Conservation (phyloP, 2,113 vertebrate genomes). For the Rhegmatorhina hoffmannsi region DNA sequence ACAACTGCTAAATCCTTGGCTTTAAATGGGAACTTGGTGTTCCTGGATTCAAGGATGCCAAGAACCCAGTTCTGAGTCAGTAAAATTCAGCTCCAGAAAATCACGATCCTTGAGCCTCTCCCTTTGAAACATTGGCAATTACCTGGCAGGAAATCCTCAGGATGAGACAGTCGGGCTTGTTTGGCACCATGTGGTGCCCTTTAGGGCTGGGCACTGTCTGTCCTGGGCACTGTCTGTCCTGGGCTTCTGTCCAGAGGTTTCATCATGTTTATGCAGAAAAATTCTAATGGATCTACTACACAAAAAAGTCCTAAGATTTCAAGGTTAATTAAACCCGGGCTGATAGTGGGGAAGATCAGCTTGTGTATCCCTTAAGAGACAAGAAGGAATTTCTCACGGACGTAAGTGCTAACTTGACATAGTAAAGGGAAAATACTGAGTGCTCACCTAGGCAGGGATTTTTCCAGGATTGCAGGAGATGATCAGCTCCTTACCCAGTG, state of each 20-base stretch:
- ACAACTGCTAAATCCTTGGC: not conserved
- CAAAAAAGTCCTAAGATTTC: not conserved
- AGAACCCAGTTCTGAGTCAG: not conserved
- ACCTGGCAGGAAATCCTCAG: not conserved
- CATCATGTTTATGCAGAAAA: not conserved
- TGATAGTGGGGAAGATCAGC: not conserved
- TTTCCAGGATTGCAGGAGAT: not conserved
- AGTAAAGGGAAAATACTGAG: not conserved
- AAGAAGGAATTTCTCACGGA: not conserved
- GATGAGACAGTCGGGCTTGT: not conserved
- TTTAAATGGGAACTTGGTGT: not conserved
- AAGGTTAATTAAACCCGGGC: not conserved
- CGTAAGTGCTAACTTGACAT: accelerated
- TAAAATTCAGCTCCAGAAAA: not conserved
- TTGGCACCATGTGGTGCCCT: not conserved
- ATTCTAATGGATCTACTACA: not conserved
- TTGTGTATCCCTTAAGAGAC: not conserved
- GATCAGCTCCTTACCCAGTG: not conserved
- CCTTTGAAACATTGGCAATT: not conserved
- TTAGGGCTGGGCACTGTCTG: not conserved
- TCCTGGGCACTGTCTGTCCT: not conserved
- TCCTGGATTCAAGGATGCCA: not conserved
- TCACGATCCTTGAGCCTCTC: not conserved
- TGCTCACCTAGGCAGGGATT: not conserved
- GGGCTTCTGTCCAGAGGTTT: not conserved